A percentile compares a stretch with the other conserved stretches of the same genome.
phyloP scores from a whole-genome alignment of 2,888 invertebrate genomes.

The Callyntrura sp. region DNA sequence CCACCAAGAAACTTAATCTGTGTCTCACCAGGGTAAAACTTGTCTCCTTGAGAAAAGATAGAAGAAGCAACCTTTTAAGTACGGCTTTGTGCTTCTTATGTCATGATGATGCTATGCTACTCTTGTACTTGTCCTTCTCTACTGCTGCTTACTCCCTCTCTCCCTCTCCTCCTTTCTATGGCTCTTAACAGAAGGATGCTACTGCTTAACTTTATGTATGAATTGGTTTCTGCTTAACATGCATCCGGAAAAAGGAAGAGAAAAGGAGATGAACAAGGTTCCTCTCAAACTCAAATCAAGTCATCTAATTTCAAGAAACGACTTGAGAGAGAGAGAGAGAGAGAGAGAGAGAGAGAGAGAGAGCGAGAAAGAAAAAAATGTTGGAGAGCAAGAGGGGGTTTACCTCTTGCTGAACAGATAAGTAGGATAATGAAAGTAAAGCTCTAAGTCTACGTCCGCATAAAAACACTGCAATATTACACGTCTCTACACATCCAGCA shows the following conservation, averaged over 20 bases:
- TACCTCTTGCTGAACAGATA: constrained; percentile 58
- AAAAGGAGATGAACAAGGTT: constrained; percentile 74
- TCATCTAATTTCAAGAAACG: constrained; percentile 76
- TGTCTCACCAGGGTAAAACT: constrained; percentile 67
- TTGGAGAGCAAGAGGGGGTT: constrained; percentile 31
- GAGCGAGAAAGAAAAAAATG: constrained; percentile 1
- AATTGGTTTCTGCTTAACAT: constrained; percentile 75
- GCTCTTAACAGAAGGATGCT: constrained; percentile 74
- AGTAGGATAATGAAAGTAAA: constrained; percentile 38
- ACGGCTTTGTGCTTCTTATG: constrained; percentile 64
- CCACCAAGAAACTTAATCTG: constrained; percentile 68
- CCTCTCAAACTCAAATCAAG: constrained; percentile 76
- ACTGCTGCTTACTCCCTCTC: neutral
- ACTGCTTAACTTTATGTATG: constrained; percentile 69
- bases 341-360: too few relatives aligned
- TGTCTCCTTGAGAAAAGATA: constrained; percentile 65
- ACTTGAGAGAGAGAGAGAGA: constrained; percentile 38
- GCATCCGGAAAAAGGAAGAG: constrained; percentile 73
- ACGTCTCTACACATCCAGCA: neutral
- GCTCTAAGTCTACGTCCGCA: neutral
- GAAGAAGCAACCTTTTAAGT: constrained; percentile 59
- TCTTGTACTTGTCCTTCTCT: too few relatives aligned
- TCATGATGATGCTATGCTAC: constrained; percentile 31
- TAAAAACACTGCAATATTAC: neutral
- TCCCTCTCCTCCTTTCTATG: constrained; percentile 38